A percentile compares a stretch with the other conserved stretches of the same genome.
Evolutionary conservation across 1,140 invertebrate species (phyloP).

Genomic region (Drepana arcuata): DNA sequence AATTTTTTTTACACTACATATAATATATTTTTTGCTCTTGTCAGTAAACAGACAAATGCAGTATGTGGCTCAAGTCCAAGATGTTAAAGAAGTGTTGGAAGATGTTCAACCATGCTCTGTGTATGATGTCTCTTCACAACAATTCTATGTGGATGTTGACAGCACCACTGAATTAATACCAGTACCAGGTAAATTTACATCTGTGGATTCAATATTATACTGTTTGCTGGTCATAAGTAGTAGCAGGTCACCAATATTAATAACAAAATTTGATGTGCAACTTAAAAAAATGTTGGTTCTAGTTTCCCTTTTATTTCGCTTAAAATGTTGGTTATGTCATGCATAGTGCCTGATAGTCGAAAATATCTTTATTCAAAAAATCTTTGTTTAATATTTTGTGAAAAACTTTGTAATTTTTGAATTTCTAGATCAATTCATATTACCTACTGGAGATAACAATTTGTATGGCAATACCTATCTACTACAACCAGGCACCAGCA

Average conservation of each 20-base stretch:
- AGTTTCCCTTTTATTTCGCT: too few relatives aligned
- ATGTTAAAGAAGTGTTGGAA: conserved; percentile 30
- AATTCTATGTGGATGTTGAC: conserved; percentile 45
- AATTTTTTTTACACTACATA: conserved; percentile 3
- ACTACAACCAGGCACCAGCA: conserved; percentile 22
- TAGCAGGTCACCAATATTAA: too few relatives aligned
- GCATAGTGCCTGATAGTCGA: too few relatives aligned
- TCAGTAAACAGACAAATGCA: conserved; percentile 47
- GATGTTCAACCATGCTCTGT: conserved; percentile 26
- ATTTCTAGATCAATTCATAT: conserved; percentile 38
- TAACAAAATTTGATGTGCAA: too few relatives aligned
- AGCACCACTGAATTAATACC: conserved; percentile 41
- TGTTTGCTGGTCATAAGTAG: too few relatives aligned
- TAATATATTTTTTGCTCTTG: too few relatives aligned
- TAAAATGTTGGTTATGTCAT: too few relatives aligned
- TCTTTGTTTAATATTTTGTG: too few relatives aligned
- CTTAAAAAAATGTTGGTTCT: too few relatives aligned
- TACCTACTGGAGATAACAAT: conserved; percentile 26
- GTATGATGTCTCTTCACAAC: conserved; percentile 38
- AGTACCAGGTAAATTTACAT: conserved; percentile 40
- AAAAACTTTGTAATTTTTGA: too few relatives aligned
- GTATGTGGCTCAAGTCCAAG: conserved; percentile 39
- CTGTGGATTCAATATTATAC: too few relatives aligned
- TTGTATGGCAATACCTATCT: conserved; percentile 34
- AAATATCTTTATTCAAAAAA: too few relatives aligned